A percentile compares a stretch with the other conserved stretches of the same genome.
Evolutionary conservation across 2,797 vertebrate species (phyloP).

Genomic region (Acipenser transmontanus): DNA sequence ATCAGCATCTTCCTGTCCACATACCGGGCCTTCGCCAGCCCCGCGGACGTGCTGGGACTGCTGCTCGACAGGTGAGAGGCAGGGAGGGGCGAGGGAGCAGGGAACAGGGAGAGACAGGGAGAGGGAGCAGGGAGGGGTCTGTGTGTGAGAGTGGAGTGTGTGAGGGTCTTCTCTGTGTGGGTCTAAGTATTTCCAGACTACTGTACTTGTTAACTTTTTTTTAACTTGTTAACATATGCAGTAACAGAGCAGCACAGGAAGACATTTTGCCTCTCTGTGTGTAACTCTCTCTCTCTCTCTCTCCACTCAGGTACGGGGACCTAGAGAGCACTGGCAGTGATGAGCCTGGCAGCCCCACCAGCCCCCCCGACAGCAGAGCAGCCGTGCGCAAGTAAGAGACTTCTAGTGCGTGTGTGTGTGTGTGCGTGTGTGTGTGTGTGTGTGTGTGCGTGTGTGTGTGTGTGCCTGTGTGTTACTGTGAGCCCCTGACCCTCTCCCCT

Average conservation of each 20-base stretch:
- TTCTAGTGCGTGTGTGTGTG: too few relatives aligned
- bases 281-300: slow-evolving; percentile 26
- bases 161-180: neutral
- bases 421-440: too few relatives aligned
- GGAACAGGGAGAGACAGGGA: too few relatives aligned
- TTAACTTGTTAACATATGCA: too few relatives aligned
- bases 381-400: slow-evolving; percentile 62
- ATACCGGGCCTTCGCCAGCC: slow-evolving; percentile 80
- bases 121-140: too few relatives aligned
- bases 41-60: slow-evolving; percentile 74
- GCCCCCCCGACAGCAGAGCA: slow-evolving; percentile 43
- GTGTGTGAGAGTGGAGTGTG: too few relatives aligned
- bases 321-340: neutral
- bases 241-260: too few relatives aligned
- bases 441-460: too few relatives aligned
- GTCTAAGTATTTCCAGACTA: neutral
- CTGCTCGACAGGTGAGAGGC: slow-evolving; percentile 62
- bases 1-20: slow-evolving; percentile 92
- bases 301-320: too few relatives aligned
- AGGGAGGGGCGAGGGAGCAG: too few relatives aligned
- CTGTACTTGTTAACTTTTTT: too few relatives aligned
- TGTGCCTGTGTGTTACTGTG: too few relatives aligned
- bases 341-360: slow-evolving; percentile 18
- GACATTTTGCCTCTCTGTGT: slow-evolving; percentile 28
- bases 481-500: neutral